Percentiles rank a stretch among this genome's conserved stretches.
phyloP scores from a whole-genome alignment of 2,888 invertebrate species.

The Synanthedon myopaeformis region DNA sequence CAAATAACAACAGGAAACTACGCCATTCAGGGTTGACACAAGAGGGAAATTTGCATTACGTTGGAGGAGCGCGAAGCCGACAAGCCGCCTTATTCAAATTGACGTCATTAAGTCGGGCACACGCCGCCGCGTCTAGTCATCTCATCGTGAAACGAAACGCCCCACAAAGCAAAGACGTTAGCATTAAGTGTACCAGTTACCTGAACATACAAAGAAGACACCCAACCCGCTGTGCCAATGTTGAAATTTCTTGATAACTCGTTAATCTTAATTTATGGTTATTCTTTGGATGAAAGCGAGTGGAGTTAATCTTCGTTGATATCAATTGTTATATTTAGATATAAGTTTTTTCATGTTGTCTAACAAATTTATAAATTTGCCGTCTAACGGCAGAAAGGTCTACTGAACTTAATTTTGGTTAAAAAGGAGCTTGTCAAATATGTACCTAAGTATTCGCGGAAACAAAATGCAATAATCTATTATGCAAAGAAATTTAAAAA shows the following conservation, averaged over 20 bases:
- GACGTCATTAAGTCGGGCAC: constrained; percentile 41
- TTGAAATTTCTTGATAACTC: not conserved
- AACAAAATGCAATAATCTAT: too few species aligned
- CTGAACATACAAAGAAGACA: not conserved
- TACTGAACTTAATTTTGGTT: too few species aligned
- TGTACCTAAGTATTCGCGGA: too few species aligned
- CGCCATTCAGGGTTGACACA: constrained; percentile 23
- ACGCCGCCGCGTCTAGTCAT: constrained; percentile 10
- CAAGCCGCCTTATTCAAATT: constrained; percentile 48
- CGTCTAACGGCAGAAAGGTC: too few species aligned
- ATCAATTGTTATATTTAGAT: too few species aligned
- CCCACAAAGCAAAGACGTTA: not conserved
- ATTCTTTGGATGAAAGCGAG: not conserved
- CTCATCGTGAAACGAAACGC: not conserved
- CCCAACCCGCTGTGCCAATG: not conserved
- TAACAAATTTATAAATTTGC: too few species aligned
- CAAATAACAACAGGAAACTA: constrained; percentile 42
- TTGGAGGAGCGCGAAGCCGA: constrained; percentile 27
- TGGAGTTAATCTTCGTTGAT: not conserved
- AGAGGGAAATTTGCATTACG: constrained; percentile 43
- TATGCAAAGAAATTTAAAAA: too few species aligned
- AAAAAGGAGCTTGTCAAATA: too few species aligned
- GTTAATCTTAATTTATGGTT: not conserved
- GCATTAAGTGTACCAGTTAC: not conserved
- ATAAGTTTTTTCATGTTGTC: too few species aligned